Base-by-base conservation (phyloP, 2,888 invertebrate species). In the Busseola fusca region DNA sequence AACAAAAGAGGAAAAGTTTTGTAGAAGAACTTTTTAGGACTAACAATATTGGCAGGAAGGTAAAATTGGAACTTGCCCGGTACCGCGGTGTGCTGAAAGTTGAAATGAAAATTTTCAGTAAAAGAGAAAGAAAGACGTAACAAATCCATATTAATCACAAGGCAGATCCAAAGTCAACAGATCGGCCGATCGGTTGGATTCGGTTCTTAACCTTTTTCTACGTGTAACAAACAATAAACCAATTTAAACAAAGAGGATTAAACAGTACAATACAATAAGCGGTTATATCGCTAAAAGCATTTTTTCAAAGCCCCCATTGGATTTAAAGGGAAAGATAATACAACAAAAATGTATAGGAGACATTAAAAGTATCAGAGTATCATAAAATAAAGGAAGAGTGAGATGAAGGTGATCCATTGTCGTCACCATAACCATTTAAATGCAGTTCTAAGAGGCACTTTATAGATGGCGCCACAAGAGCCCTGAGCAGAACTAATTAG, bases 401-500 rank as follows among this genome's bases (percentile, higher is more conserved):
- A n/a, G 12, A 14, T 37, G 57, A 76, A 18, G 12, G 16, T 37
- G 57, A 76, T 72, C 54, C 40, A 48, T 60, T 60, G 50, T 65
- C 63, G 58, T 70, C 67, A 59, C 42, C 50, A 63, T 52, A 37
- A 45, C 63, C 37, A 70, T 57, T 68, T 65, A n/a, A 48, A 16
- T 81, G 64, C 64, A 62, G 27, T 48, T 40, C 52, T 21, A 63
- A 72, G 54, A 56, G 27, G 3, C 42, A 45, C n/a, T 59, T 67
- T 64, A 81, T 65, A 78, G 73, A 80, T 73, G 74, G 57, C 73
- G 27, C 69, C 62, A 42, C 56, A 7, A 30, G 52, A 58, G n/a
- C 64, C 59, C 57, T 66, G 48, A 72, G 73, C 66, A 58, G 57
- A 78, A 65, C 69, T 65, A 81, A 80, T 82, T 73, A 67, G 69